Conservation (phyloP, 2,113 vertebrate species). For the Mormoops blainvillei region DNA sequence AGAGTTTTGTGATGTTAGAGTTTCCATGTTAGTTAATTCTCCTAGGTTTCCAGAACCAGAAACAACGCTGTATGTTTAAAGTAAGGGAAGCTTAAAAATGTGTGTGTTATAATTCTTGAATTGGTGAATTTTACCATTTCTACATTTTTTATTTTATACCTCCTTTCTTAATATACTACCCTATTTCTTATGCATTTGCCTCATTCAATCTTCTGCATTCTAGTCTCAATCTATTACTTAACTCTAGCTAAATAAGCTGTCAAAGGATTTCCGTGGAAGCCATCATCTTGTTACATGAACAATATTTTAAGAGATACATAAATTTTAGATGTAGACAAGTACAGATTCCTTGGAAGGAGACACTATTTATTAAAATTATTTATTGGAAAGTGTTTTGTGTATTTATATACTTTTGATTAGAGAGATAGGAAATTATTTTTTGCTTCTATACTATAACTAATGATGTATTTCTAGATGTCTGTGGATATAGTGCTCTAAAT, state of each 20-base stretch:
- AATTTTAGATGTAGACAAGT: neutral
- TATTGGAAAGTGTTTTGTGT: neutral
- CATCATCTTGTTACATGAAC: neutral
- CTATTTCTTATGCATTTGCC: neutral
- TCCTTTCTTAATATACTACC: neutral
- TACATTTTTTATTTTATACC: neutral
- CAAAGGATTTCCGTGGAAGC: neutral
- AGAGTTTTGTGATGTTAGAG: neutral
- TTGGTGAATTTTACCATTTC: neutral
- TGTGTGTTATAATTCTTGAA: neutral
- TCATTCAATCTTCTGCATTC: neutral
- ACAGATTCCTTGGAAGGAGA: neutral
- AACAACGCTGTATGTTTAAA: neutral
- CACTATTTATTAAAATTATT: neutral
- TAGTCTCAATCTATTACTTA: neutral
- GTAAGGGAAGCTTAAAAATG: neutral
- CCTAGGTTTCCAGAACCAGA: neutral
- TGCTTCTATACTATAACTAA: neutral
- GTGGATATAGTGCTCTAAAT: neutral
- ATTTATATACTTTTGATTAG: neutral
- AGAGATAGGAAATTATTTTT: neutral
- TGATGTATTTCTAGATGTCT: neutral
- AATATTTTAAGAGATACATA: neutral
- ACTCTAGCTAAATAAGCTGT: neutral
- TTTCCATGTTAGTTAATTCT: neutral